These are phyloP conservation scores for Chalcosyrphus nemorum DNA, from an alignment of 2,888 invertebrate genomes.

Conservation along the genomic window DNA sequence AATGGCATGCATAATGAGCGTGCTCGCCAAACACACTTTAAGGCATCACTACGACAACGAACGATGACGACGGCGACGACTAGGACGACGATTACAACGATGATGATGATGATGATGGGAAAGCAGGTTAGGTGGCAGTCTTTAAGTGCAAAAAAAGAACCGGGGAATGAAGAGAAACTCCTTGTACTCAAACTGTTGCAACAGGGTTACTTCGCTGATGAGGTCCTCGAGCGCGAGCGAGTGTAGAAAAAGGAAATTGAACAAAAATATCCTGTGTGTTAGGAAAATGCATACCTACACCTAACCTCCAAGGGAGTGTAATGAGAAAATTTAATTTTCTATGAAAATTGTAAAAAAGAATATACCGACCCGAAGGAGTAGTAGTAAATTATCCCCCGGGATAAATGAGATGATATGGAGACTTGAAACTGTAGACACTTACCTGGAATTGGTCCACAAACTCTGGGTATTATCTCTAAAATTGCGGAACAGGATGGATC, in stretches of 20 bases:
- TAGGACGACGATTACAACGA: too few relatives aligned
- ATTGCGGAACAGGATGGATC: slow-evolving; percentile 95
- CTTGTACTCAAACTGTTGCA: slow-evolving; percentile 65
- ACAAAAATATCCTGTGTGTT: slow-evolving; percentile 23
- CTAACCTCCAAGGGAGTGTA: slow-evolving; percentile 14
- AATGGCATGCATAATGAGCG: slow-evolving; percentile 69
- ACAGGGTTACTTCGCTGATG: slow-evolving; percentile 61
- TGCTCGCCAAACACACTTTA: slow-evolving; percentile 54
- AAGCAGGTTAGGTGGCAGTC: slow-evolving; percentile 64
- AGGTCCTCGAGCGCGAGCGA: slow-evolving; percentile 42
- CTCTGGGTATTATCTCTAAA: slow-evolving; percentile 94
- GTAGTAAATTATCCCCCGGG: not conserved
- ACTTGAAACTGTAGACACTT: slow-evolving; percentile 81
- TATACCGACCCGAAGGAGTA: not conserved
- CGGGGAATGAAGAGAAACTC: slow-evolving; percentile 18
- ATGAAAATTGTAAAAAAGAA: slow-evolving; percentile 15
- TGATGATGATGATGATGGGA: slow-evolving; percentile 49
- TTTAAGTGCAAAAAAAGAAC: slow-evolving; percentile 57
- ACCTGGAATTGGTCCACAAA: slow-evolving; percentile 96
- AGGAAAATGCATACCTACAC: slow-evolving; percentile 10
- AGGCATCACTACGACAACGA: slow-evolving; percentile 39
- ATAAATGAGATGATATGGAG: not conserved
- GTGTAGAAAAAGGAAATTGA: slow-evolving; percentile 34
- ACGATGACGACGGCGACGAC: slow-evolving; percentile 27
- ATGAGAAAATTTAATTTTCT: slow-evolving; percentile 51